Base-by-base conservation (phyloP, 2,113 vertebrate genomes). In the Argyrosomus japonicus region DNA sequence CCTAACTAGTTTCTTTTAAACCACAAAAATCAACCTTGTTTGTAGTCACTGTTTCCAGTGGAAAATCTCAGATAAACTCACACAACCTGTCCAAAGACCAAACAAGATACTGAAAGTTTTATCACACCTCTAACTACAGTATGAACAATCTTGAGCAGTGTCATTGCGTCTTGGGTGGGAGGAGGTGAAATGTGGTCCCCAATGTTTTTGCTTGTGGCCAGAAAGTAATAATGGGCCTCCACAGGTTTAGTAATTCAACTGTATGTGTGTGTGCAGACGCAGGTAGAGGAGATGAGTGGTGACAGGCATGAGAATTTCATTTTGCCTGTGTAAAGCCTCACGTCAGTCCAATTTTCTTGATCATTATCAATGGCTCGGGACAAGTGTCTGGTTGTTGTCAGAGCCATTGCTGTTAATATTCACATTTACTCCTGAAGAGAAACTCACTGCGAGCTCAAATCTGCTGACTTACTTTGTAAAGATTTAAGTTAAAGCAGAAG, bases 271-370 rank as follows among this genome's bases (percentile, higher is more conserved):
- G 25, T 51, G 43, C 54, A 63, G 74, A 53, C 1, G 17, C 32
- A 70, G 76, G 57, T 56, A 75, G 36, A 79, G 60, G 61, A 69
- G 71, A 86, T 88, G 77, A 76, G 40, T 43, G 77, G 45, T 84
- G 91, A 87, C 88, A 84, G 83, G 78, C 83, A 62, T 86, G 78
- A 61, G 61, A 40, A 85, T 83, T 81, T 81, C 18, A 77, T 77
- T 84, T 77, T 50, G 57, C 56, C 53, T 74, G 79, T 32, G n/a
- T 10, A 65, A 67, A 76, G 27, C 64, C 43, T 60, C 3, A 6
- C 13, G 83, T 89, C 91, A 80, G 71, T 77, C 12, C 67, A 56
- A 85, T 89, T 90, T 81, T 29, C 72, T 45, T 58, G 18, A 58
- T 64, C 53, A 29, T 60, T 21, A 47, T 73, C 54, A 73, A 4